A percentile compares a stretch with the other conserved stretches of the same genome.
phyloP scores from a whole-genome alignment of 2,888 invertebrate species.

The Lathronympha strigana region DNA sequence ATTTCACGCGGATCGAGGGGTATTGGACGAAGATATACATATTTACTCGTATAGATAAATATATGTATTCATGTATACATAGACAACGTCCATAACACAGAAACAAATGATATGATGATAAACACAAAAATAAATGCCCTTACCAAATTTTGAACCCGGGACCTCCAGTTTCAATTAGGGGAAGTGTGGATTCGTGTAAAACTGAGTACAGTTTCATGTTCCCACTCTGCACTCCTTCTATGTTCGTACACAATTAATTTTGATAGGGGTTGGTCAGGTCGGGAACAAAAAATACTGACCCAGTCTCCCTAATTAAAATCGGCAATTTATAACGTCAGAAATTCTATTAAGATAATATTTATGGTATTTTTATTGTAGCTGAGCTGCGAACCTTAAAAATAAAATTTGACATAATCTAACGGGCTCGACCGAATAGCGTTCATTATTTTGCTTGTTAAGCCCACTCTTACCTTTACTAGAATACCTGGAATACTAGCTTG shows the following conservation, averaged over 20 bases:
- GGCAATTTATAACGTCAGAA: not conserved
- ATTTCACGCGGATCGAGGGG: too few species aligned
- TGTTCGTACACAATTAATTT: not conserved
- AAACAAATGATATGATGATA: too few species aligned
- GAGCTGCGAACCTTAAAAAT: not conserved
- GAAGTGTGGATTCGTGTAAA: too few species aligned
- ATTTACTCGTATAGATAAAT: too few species aligned
- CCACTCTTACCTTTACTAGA: constrained; percentile 49
- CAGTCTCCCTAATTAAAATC: not conserved
- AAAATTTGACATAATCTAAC: not conserved
- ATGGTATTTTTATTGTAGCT: not conserved
- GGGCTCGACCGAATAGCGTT: not conserved
- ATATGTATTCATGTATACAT: too few species aligned
- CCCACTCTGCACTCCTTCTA: too few species aligned
- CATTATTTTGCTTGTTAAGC: constrained; percentile 50
- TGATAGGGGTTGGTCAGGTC: not conserved
- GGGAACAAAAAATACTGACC: not conserved
- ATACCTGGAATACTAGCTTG: constrained; percentile 44
- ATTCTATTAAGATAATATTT: not conserved
- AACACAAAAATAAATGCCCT: too few species aligned
- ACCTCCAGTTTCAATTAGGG: too few species aligned
- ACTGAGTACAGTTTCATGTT: not conserved
- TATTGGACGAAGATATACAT: too few species aligned
- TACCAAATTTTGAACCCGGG: too few species aligned
- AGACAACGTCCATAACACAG: too few species aligned